Base-by-base conservation (phyloP, 2,113 vertebrate species). In the Budorcas taxicolor region DNA sequence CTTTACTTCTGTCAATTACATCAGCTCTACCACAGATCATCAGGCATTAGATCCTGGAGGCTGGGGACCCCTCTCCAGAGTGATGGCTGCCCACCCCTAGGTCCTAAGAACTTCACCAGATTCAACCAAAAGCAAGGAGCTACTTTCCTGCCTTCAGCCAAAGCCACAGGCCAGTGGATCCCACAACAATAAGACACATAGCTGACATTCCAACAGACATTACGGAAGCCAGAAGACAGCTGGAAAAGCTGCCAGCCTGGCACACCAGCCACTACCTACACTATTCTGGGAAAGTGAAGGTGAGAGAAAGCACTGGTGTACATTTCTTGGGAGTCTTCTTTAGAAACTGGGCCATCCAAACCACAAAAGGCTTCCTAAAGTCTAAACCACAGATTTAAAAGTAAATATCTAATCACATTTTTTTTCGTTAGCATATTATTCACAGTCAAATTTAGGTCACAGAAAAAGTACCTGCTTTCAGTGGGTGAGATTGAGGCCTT, bases 261-360 rank as follows among this genome's bases (percentile, higher is more conserved):
- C 50, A 55, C 21, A 12, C n/a, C n/a, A 23, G 6, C 12, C 31
- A 3, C 58, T 5, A n/a, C 14, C 45, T 10, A 6, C n/a, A 10
- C 19, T 36, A 2, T 6, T 74, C 94, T 83, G 60, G 43, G 6
- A 14, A 60, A 14, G 3, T 19, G n/a, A 50, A 6, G 25, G 78
- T 2, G 29, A 82, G 11, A 60, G 23, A 0, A 33, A 78, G 45
- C 15, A 10, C 0, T 27, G 4, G 47, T 10, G 0, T 6, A 50
- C 25, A 27, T 6, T 47, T 62, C 81, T 25, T 27, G 0, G 53
- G 50, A 40, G 71, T 58, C 36, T 67, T 21, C 2, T 1, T 1
- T 29, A 50, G 87, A 89, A 86, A 50, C 4, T 0, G 2, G 43
- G 9, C 80, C 33, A 0, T 55, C 62, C 47, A 87, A 76, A 57